Base-by-base conservation (phyloP, 1,140 invertebrate species). In the Euschistus heros region DNA sequence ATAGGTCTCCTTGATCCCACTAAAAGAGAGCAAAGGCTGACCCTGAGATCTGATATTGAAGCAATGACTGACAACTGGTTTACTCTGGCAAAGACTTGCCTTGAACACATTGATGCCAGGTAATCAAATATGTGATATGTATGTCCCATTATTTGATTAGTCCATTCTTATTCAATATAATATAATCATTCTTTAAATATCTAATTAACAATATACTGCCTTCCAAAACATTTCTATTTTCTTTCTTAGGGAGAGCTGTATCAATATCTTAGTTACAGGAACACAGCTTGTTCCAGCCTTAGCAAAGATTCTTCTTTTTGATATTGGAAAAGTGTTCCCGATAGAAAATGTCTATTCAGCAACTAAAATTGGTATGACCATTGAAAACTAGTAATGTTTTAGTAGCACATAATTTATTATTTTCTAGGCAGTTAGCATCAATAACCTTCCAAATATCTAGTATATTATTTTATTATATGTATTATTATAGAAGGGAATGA, bases 301-400 rank as follows among this genome's bases (percentile, higher is more conserved):
- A 17, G 90, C 93, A 27, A 98, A 97, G 79, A 87, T 97, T 5
- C 75, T 98, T 22, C 80, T 98, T 0, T 97, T 93, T 73, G 92
- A 91, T 0, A 81, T 98, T 17, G 94, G 92, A 4, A 87, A 87
- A 33, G 86, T 96, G 52, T 98, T 98, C 76, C 87, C 90, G 42
- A 92, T 97, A 66, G 94, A 98, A n/a, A 97, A 98, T 76, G 92
- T 98, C 71, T 98, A 98, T 78, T 96, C 92, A 63, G 91, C 94
- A 7, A 91, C 92, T 18, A 98, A 97, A 84, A 94, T 94, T 73
- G 94, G 93, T 94, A 77, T 81, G 72, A 67, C 33, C 46, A 33
- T 10, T 37, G 8, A 30, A 5, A 30, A 30, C 30, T 8, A 30
- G 8, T 30, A n/a, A n/a, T n/a, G n/a, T n/a, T n/a, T n/a, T n/a